Evolutionary conservation across 2,113 vertebrate species (phyloP).

Genomic region (Paralichthys olivaceus): DNA sequence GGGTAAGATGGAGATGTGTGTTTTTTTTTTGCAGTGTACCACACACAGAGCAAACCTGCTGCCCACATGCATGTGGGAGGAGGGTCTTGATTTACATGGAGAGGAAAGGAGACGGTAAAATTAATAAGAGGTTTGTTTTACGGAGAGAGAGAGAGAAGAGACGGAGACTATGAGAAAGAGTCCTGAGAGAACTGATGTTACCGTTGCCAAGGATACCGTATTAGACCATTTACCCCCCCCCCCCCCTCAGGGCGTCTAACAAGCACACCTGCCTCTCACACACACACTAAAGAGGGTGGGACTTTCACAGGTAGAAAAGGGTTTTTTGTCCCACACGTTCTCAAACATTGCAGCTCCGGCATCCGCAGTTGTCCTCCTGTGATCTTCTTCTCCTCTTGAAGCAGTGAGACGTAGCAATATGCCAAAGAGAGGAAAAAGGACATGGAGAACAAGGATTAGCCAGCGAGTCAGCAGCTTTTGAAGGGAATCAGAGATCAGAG

Average conservation of each 20-base stretch:
- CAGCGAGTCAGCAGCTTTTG: not conserved
- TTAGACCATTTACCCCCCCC: slow-evolving; percentile 5
- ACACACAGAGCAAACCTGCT: not conserved
- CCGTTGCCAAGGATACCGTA: slow-evolving; percentile 44
- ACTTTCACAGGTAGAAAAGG: slow-evolving; percentile 18
- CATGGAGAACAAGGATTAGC: not conserved
- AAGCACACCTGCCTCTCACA: slow-evolving; percentile 38
- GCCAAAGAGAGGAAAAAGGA: slow-evolving; percentile 3
- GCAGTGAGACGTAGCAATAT: not conserved
- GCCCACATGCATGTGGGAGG: not conserved
- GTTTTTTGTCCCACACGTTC: not conserved
- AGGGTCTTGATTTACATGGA: not conserved
- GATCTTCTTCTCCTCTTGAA: not conserved
- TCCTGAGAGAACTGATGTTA: slow-evolving; percentile 15
- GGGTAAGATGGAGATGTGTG: not conserved
- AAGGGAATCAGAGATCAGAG: not conserved
- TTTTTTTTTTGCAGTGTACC: not conserved
- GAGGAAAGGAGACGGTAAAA: not conserved
- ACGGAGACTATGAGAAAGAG: not conserved
- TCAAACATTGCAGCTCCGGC: not conserved
- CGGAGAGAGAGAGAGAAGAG: slow-evolving; percentile 15
- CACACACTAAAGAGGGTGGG: slow-evolving; percentile 17
- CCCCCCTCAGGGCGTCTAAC: slow-evolving; percentile 22
- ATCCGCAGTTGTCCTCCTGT: not conserved
- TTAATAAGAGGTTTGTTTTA: not conserved